phyloP scores from a whole-genome alignment of 92 coral and sea anemone species.

The Zoanthus sansibaricus region DNA sequence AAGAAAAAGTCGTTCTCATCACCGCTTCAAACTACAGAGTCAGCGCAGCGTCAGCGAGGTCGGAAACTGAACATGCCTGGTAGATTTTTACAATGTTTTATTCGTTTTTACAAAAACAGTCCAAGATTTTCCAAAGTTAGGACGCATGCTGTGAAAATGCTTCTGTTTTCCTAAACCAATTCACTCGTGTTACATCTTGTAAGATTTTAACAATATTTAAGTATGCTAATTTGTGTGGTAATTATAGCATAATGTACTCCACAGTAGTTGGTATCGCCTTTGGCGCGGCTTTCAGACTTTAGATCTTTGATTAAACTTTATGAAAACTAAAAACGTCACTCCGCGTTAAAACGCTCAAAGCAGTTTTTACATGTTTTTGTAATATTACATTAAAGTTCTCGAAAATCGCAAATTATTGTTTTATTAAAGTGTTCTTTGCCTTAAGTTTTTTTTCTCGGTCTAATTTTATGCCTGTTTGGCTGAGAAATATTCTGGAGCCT shows the following conservation, averaged over 20 bases:
- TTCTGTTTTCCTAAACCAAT: conserved; percentile 22
- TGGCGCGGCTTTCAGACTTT: background rate
- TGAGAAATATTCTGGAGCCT: background rate
- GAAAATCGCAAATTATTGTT: conserved; percentile 5
- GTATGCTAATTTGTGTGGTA: conserved; percentile 26
- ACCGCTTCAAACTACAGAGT: too few relatives aligned
- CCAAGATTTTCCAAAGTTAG: background rate
- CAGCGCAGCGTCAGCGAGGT: too few relatives aligned
- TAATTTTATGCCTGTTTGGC: background rate
- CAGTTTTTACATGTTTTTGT: background rate
- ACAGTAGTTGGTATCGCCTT: background rate
- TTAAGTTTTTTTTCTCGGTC: background rate
- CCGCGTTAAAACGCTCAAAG: background rate
- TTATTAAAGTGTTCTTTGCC: conserved; percentile 17
- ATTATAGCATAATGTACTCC: background rate
- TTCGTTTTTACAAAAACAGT: background rate
- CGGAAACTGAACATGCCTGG: too few relatives aligned
- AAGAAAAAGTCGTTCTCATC: too few relatives aligned
- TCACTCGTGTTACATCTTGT: conserved; percentile 33
- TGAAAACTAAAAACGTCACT: background rate
- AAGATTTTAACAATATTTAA: conserved; percentile 30
- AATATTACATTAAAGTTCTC: conserved; percentile 21
- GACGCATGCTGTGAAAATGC: background rate
- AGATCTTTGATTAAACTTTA: conserved; percentile 1
- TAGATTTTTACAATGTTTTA: too few relatives aligned